phyloP scores from a whole-genome alignment of 2,797 vertebrate species.

The Hemibagrus guttatus region DNA sequence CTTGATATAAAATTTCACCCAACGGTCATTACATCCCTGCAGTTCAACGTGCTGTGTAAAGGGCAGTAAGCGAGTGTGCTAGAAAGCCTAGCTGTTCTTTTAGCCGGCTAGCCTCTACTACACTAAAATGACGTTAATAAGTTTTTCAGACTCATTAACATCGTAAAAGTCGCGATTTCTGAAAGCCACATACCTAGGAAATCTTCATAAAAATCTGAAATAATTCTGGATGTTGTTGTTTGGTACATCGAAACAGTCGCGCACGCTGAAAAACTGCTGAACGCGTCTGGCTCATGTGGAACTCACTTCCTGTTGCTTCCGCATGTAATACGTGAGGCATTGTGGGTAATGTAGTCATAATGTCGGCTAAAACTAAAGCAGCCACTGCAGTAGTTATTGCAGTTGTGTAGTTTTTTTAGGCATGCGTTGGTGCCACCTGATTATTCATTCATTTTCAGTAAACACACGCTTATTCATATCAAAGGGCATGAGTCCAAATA shows the following conservation, averaged over 20 bases:
- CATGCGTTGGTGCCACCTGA: neutral
- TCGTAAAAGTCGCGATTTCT: neutral
- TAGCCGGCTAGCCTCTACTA: neutral
- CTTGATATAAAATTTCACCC: neutral
- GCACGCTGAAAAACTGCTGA: neutral
- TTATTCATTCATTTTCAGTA: neutral
- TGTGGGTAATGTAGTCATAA: conserved; percentile 41
- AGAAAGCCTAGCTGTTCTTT: conserved; percentile 5
- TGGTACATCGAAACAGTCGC: conserved; percentile 43
- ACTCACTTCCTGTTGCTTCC: neutral
- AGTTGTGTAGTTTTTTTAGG: neutral
- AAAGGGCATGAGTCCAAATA: neutral
- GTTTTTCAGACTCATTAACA: neutral
- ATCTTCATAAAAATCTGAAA: neutral
- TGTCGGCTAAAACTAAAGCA: neutral
- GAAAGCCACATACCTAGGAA: conserved; percentile 40
- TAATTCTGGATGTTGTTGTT: conserved; percentile 28
- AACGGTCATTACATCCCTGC: neutral
- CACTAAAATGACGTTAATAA: neutral
- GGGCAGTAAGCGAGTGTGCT: neutral
- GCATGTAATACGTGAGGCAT: neutral
- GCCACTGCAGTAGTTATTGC: neutral
- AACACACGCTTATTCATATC: neutral
- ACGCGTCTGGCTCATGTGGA: neutral
- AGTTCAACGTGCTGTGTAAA: neutral